Percentiles rank a stretch among this genome's conserved stretches.
Evolutionary conservation across 2,888 invertebrate genomes (phyloP).

Genomic region (Branchellion lobata): DNA sequence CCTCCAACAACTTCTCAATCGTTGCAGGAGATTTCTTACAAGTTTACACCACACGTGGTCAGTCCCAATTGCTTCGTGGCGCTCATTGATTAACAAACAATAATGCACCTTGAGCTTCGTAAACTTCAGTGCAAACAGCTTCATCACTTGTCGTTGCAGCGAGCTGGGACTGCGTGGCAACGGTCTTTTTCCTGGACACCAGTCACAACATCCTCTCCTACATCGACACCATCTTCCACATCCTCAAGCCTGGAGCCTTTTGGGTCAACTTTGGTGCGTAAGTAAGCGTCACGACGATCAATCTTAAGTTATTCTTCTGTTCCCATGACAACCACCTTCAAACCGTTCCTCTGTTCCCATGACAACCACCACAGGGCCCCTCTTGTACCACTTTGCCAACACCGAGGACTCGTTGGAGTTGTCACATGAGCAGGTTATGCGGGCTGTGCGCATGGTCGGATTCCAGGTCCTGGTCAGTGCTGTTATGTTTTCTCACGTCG

Average conservation of each 20-base stretch:
- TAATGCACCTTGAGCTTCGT: background rate
- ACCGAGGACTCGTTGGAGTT: slow-evolving; percentile 90
- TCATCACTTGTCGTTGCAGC: slow-evolving; percentile 59
- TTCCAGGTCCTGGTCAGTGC: slow-evolving; percentile 64
- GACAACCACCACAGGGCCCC: slow-evolving; percentile 68
- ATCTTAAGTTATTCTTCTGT: background rate
- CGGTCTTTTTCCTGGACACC: slow-evolving; percentile 98
- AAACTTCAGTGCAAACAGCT: background rate
- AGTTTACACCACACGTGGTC: slow-evolving; percentile 66
- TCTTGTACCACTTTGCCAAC: slow-evolving; percentile 84
- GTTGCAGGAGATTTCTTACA: slow-evolving; percentile 94
- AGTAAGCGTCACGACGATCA: background rate
- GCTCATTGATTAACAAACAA: too few relatives aligned
- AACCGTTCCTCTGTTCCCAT: background rate
- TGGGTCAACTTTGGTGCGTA: slow-evolving; percentile 64
- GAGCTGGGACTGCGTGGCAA: slow-evolving; percentile 87
- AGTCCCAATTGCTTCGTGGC: too few relatives aligned
- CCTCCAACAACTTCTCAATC: slow-evolving; percentile 78
- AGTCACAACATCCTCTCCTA: slow-evolving; percentile 93
- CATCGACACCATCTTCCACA: slow-evolving; percentile 84
- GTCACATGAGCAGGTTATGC: slow-evolving; percentile 78
- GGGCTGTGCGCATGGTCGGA: slow-evolving; percentile 78
- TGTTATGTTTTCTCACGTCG: background rate
- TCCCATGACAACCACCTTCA: background rate
- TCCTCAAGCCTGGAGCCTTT: slow-evolving; percentile 76